phyloP scores from a whole-genome alignment of 2,888 invertebrate species.

The Chrysolina oricalcia region DNA sequence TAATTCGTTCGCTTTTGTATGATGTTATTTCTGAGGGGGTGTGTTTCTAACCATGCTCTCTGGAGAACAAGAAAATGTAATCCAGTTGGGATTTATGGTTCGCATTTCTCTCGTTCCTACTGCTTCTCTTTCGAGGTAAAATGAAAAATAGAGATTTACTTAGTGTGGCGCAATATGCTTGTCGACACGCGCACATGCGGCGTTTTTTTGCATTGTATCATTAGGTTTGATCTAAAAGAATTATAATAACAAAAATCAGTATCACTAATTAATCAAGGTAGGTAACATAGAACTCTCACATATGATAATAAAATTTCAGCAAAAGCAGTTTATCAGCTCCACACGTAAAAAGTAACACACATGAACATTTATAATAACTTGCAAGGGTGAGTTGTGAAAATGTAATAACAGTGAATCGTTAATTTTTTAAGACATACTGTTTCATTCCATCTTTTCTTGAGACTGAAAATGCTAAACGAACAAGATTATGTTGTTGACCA shows the following conservation, averaged over 20 bases:
- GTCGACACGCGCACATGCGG: background rate
- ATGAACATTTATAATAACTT: too few relatives aligned
- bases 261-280: too few relatives aligned
- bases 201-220: background rate
- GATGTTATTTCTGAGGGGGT: background rate
- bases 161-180: background rate
- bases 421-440: too few relatives aligned
- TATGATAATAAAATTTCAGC: too few relatives aligned
- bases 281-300: too few relatives aligned
- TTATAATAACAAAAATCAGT: background rate
- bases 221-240: background rate
- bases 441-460: too few relatives aligned
- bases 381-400: too few relatives aligned
- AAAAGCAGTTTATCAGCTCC: too few relatives aligned
- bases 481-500: too few relatives aligned
- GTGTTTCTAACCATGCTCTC: background rate
- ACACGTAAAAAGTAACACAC: too few relatives aligned
- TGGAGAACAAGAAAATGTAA: background rate
- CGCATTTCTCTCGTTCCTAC: background rate
- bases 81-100: background rate
- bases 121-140: background rate
- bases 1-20: background rate
- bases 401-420: too few relatives aligned
- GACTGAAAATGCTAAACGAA: too few relatives aligned
- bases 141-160: background rate